Evolutionary conservation across 2,888 invertebrate genomes (phyloP).

Genomic region (Mylabris sibirica): DNA sequence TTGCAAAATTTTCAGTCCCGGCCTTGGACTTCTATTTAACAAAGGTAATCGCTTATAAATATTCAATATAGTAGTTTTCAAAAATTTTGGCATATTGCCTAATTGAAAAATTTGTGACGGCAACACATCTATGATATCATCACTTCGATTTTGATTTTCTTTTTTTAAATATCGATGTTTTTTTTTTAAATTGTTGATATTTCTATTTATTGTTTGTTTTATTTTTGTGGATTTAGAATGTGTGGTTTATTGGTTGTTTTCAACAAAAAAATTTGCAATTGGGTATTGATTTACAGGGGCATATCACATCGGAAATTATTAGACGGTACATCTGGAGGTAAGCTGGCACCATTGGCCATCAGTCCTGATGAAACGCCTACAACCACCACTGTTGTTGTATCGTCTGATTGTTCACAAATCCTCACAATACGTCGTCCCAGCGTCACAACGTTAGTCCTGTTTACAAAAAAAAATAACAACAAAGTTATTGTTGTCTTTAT

Average conservation of each 20-base stretch:
- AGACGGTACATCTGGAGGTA: conserved; percentile 62
- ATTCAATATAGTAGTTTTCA: not conserved
- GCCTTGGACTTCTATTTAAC: conserved; percentile 55
- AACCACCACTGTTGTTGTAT: conserved; percentile 45
- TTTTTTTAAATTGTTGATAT: no score
- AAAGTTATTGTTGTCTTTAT: no score
- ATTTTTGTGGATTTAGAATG: not conserved
- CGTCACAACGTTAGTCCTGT: conserved; percentile 65
- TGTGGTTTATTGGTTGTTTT: conserved; percentile 1
- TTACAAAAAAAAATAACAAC: not conserved
- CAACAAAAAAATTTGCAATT: conserved; percentile 15
- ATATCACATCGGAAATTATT: conserved; percentile 63
- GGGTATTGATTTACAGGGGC: conserved; percentile 61
- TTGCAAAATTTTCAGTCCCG: conserved; percentile 51
- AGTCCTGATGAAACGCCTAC: conserved; percentile 64
- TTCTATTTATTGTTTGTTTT: not conserved
- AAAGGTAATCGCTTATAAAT: conserved; percentile 50
- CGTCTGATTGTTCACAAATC: conserved; percentile 52
- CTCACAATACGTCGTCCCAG: conserved; percentile 63
- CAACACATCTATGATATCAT: not conserved
- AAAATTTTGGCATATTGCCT: conserved; percentile 7
- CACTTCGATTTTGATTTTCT: not conserved
- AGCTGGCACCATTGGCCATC: conserved; percentile 65
- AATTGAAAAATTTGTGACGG: not conserved
- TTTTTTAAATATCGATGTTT: no score